Evolutionary conservation across 2,888 invertebrate species (phyloP).

Genomic region (Octonoba sinensis): DNA sequence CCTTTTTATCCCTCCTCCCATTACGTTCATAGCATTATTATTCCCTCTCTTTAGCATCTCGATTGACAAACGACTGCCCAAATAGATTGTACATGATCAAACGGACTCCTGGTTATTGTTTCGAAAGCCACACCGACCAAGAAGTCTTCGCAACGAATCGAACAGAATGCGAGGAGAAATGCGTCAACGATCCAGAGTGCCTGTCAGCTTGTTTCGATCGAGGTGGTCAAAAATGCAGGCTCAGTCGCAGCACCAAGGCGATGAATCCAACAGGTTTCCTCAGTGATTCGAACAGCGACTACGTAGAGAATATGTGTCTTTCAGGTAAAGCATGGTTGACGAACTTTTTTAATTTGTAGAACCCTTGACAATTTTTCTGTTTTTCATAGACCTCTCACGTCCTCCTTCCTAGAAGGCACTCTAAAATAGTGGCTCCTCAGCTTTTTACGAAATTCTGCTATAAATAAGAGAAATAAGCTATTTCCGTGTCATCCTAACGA

Average conservation of each 20-base stretch:
- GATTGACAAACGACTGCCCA: conserved; percentile 89
- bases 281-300: conserved; percentile 88
- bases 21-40: background rate
- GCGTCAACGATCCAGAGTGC: conserved; percentile 88
- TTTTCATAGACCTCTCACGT: no score
- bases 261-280: conserved; percentile 87
- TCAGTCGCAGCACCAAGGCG: conserved; percentile 85
- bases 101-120: conserved; percentile 75
- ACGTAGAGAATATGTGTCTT: conserved; percentile 90
- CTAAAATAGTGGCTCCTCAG: no score
- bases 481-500: no score
- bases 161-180: conserved; percentile 90
- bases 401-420: conserved; percentile 9
- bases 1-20: no score
- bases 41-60: conserved; percentile 76
- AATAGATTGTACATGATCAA: conserved; percentile 90
- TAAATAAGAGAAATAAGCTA: no score
- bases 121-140: conserved; percentile 73
- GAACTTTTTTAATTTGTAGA: background rate
- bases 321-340: conserved; percentile 77
- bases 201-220: conserved; percentile 88
- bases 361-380: no score
- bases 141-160: conserved; percentile 87
- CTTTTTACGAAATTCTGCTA: no score
- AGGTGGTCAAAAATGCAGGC: conserved; percentile 81